A percentile compares a stretch with the other conserved stretches of the same genome.
Conservation (phyloP, 2,888 invertebrate species). For the Caenorhabditis sp. region DNA sequence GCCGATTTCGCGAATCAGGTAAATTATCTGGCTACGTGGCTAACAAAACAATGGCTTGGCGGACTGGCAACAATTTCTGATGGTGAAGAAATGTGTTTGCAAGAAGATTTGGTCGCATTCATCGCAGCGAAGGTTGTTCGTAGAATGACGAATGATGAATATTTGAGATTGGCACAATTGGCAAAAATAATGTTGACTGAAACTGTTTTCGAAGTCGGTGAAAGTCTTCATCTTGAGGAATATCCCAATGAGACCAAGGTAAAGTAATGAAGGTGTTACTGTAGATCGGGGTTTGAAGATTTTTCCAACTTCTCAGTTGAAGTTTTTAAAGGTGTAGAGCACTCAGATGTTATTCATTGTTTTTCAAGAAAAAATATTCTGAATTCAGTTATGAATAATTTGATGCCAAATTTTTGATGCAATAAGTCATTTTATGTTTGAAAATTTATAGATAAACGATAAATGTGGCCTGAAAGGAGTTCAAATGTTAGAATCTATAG, state of each 20-base stretch:
- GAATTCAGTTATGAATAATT: background rate
- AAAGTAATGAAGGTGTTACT: background rate
- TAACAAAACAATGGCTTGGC: constrained; percentile 50
- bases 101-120: constrained; percentile 45
- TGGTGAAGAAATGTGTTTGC: constrained; percentile 41
- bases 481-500: constrained; percentile 42
- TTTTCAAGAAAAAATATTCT: too few species aligned
- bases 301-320: too few species aligned
- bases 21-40: constrained; percentile 27
- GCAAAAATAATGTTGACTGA: constrained; percentile 44
- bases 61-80: constrained; percentile 37
- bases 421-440: background rate
- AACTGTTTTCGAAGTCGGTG: constrained; percentile 30
- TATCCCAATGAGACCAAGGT: constrained; percentile 40
- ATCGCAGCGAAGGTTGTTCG: constrained; percentile 43
- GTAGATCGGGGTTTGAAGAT: too few species aligned
- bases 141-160: constrained; percentile 50
- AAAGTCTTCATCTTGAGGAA: constrained; percentile 35
- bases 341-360: too few species aligned
- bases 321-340: too few species aligned
- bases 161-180: constrained; percentile 32
- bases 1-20: constrained; percentile 49
- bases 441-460: constrained; percentile 22
- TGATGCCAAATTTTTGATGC: background rate
- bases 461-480: constrained; percentile 49